Evolutionary conservation across 1,140 invertebrate genomes (phyloP), one percentile per base, ranked within the genome.

Genomic region (Copidosoma floridanum): DNA sequence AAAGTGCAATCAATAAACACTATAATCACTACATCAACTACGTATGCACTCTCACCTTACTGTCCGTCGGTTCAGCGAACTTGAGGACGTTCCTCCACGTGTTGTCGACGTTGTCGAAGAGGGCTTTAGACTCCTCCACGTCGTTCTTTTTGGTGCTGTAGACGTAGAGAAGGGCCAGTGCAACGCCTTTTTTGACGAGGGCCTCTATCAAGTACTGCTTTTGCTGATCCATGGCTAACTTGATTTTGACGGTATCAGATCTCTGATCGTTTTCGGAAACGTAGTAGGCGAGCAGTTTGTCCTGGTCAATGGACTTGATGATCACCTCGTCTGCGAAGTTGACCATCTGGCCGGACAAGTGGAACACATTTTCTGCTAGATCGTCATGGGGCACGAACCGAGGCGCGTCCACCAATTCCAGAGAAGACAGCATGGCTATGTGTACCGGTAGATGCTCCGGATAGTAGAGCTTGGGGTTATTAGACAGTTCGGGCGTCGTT

Each of bases 211-310:
- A 78, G 57, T 84, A 85, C 43, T 76, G 84, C 71, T 89, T 92
- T 69, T 91, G 87, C 68, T 91, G 91, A 35, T 97, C 94, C 85
- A 93, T 92, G 62, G 85, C 82, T 85, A 81, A 84, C 80, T 93
- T 93, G 41, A 91, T 89, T 76, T 92, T 92, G 4, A 80, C 74
- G 0, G 91, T 90, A 73, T 94, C 91, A 1, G 83, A 74, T 46
- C 91, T 80, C 14, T 84, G 85, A 74, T 94, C 92, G 50, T 83
- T 86, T 75, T 94, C 94, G 58, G 91, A 85, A 1, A 92, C 92
- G 62, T 89, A 87, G 70, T 87, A 91, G 0, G 87, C 85, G 0
- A 94, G 77, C 27, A 95, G 68, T 65, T 85, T 85, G 37, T 89
- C 86, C 64, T 87, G 83, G 75, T 94, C 88, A n/a, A 94, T 86